Evolutionary conservation across 2,888 invertebrate genomes (phyloP), one percentile per base, ranked within the genome.

Genomic region (Steinernema scapterisci): DNA sequence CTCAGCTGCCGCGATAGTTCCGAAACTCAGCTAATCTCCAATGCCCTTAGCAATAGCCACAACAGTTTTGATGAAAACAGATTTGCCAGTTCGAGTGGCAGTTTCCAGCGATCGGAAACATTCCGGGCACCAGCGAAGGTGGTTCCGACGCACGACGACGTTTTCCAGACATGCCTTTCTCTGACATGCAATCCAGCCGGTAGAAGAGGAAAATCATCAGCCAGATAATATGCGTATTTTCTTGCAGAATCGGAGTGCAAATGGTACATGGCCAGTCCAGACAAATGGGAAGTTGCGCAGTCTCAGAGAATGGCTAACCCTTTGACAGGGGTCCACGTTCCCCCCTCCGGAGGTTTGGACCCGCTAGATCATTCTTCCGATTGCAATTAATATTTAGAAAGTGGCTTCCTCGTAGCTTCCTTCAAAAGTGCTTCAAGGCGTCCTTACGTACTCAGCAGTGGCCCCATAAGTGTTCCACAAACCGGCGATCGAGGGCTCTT

Each of bases 221-320:
- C 38, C 27, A 11, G 1, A 27, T 23, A 1, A 27, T 46, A 23
- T 52, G n/a, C n/a, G n/a, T n/a, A n/a, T n/a, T n/a, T 38, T 38
- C 3, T 38, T 72, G 27, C 43, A 79, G 77, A 83, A 56, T 75
- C 82, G 71, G 81, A 78, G 73, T 83, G 83, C 77, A 82, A 82
- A 73, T 83, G 83, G 83, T 21, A 81, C 70, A 81, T 81, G 54
- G 77, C 80, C 38, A 82, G 83, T 23, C 79, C 80, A 63, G 82
- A 82, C 73, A 77, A 80, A 21, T 83, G 83, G 83, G 83, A 82
- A 75, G 81, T 83, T 71, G 83, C 81, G 21, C 75, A 78, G 19
- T 73, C 81, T 25, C 81, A 81, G 54, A 76, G 83, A 27, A 78
- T 78, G 56, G 76, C 81, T 16, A 81, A 81, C 78, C 82, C 83